phyloP scores from a whole-genome alignment of 2,797 vertebrate species.

The Ataeniobius toweri region DNA sequence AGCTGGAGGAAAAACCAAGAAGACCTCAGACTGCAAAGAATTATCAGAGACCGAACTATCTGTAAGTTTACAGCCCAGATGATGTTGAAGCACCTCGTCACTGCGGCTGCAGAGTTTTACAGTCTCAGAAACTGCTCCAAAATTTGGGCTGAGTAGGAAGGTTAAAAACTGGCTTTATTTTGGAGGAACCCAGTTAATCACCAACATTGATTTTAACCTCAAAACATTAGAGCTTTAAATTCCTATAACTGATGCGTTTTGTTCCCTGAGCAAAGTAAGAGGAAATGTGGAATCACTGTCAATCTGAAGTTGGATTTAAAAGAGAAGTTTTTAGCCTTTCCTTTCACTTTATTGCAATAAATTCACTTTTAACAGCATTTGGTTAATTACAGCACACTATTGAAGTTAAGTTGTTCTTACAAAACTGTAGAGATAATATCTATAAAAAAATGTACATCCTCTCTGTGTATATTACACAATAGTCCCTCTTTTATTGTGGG shows the following conservation, averaged over 20 bases:
- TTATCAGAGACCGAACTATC: slow-evolving; percentile 88
- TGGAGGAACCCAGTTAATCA: no score
- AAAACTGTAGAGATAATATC: no score
- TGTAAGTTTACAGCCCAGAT: slow-evolving; percentile 73
- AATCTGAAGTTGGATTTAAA: neutral
- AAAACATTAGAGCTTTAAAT: neutral
- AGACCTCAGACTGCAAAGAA: slow-evolving; percentile 86
- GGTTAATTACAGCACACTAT: neutral
- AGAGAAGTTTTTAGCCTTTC: neutral
- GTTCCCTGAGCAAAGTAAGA: neutral
- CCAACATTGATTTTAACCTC: neutral
- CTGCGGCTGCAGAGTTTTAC: neutral
- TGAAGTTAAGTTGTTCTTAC: no score
- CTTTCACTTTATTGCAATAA: neutral
- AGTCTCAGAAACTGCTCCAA: neutral
- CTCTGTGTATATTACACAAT: neutral
- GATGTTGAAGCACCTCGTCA: neutral
- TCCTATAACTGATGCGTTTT: neutral
- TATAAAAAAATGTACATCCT: no score
- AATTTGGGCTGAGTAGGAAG: neutral
- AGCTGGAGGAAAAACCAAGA: slow-evolving; percentile 87
- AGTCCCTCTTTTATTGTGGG: neutral
- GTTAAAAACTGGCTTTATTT: neutral
- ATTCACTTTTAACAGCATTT: neutral
- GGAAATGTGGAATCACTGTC: no score